Evolutionary conservation across 2,113 vertebrate species (phyloP).

Genomic region (Alosa alosa): DNA sequence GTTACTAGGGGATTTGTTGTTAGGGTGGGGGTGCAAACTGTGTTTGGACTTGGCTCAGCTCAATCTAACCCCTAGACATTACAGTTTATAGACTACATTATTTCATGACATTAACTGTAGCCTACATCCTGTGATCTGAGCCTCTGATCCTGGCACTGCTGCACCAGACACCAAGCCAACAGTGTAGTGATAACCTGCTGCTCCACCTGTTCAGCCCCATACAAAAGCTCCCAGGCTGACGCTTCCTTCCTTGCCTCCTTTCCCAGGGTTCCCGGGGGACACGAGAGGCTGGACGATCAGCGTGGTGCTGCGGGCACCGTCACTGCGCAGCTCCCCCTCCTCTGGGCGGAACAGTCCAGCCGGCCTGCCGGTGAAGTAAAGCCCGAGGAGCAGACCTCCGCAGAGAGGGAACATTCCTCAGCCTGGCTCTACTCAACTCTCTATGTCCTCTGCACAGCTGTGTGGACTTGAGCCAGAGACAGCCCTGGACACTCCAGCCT

Average conservation of each 20-base stretch:
- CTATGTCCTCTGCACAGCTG: neutral
- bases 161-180: neutral
- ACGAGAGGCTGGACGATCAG: slow-evolving; percentile 43
- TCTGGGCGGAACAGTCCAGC: slow-evolving; percentile 42
- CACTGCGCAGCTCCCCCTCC: neutral
- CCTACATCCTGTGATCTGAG: neutral
- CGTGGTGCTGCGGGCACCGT: slow-evolving; percentile 36
- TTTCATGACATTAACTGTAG: too few species aligned
- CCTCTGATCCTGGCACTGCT: neutral
- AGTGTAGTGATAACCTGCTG: too few species aligned
- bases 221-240: neutral
- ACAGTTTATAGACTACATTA: too few species aligned
- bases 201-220: too few species aligned
- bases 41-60: too few species aligned
- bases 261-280: slow-evolving; percentile 40
- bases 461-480: neutral
- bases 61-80: too few species aligned
- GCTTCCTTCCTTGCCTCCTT: neutral
- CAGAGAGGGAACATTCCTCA: neutral
- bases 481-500: slow-evolving; percentile 1
- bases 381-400: slow-evolving; percentile 25
- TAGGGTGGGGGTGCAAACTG: too few species aligned
- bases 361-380: slow-evolving; percentile 50
- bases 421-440: neutral
- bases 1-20: too few species aligned